phyloP scores from a whole-genome alignment of 1,140 invertebrate species.

The Drosophila sucinea region DNA sequence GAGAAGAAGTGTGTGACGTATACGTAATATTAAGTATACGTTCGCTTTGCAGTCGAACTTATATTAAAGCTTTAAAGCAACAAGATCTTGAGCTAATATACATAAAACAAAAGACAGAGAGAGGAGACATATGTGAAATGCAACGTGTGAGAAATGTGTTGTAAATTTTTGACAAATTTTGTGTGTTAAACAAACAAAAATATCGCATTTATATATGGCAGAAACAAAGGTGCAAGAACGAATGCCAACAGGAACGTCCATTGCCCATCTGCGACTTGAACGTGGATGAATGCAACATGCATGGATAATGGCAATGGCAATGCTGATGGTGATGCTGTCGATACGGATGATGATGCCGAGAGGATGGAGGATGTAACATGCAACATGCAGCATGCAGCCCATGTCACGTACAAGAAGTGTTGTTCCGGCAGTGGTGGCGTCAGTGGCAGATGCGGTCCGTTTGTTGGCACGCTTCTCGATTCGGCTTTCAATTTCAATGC shows the following conservation, averaged over 20 bases:
- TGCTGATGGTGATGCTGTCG: not conserved
- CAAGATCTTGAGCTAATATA: not conserved
- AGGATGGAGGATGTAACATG: not conserved
- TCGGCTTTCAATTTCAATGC: slow-evolving; percentile 17
- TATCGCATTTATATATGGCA: not conserved
- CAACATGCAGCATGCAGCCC: not conserved
- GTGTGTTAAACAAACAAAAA: not conserved
- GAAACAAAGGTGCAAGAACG: not conserved
- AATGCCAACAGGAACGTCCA: not conserved
- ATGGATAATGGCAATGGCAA: slow-evolving; percentile 14
- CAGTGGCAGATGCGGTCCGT: slow-evolving; percentile 19
- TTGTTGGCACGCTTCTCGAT: slow-evolving; percentile 17
- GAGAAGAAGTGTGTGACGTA: not conserved
- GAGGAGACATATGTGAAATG: not conserved
- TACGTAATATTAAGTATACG: not conserved
- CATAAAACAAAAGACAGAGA: not conserved
- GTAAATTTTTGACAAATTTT: slow-evolving; percentile 4
- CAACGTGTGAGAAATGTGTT: not conserved
- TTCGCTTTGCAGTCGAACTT: too few species aligned
- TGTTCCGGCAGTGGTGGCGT: slow-evolving; percentile 7
- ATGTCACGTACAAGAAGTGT: slow-evolving; percentile 14
- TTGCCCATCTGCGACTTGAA: slow-evolving; percentile 16
- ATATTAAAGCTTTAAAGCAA: not conserved
- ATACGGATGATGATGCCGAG: not conserved
- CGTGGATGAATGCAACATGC: slow-evolving; percentile 19